Conservation (phyloP, 2,888 invertebrate genomes). For the Leptopterna dolabrata region DNA sequence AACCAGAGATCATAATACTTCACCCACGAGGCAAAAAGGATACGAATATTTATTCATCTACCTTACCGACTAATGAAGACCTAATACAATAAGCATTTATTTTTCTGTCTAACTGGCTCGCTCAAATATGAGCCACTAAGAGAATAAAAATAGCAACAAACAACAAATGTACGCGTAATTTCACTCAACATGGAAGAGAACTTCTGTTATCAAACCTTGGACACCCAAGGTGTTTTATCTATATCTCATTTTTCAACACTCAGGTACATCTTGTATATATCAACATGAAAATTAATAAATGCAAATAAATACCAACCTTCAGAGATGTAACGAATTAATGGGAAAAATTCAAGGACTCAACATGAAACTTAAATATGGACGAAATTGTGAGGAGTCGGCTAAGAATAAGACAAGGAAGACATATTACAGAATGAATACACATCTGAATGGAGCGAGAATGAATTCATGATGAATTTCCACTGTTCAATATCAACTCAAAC, state of each 20-base stretch:
- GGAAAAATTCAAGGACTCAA: too few relatives aligned
- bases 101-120: not conserved
- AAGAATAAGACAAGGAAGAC: not conserved
- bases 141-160: slow-evolving; percentile 21
- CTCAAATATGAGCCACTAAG: not conserved
- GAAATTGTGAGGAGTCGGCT: not conserved
- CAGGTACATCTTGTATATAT: slow-evolving; percentile 10
- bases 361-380: not conserved
- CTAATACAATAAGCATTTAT: not conserved
- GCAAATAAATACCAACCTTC: too few relatives aligned
- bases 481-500: too few relatives aligned
- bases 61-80: not conserved
- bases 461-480: too few relatives aligned
- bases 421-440: too few relatives aligned
- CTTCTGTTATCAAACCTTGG: not conserved
- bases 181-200: slow-evolving; percentile 19
- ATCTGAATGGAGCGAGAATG: too few relatives aligned
- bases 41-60: not conserved
- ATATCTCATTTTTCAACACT: slow-evolving; percentile 13
- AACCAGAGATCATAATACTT: not conserved
- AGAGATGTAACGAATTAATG: too few relatives aligned
- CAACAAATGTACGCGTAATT: not conserved
- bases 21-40: not conserved
- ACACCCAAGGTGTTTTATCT: not conserved
- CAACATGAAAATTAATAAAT: not conserved